These are phyloP conservation scores for Macroglossus sobrinus DNA, from an alignment of 2,113 vertebrate genomes.

Conservation along the genomic window DNA sequence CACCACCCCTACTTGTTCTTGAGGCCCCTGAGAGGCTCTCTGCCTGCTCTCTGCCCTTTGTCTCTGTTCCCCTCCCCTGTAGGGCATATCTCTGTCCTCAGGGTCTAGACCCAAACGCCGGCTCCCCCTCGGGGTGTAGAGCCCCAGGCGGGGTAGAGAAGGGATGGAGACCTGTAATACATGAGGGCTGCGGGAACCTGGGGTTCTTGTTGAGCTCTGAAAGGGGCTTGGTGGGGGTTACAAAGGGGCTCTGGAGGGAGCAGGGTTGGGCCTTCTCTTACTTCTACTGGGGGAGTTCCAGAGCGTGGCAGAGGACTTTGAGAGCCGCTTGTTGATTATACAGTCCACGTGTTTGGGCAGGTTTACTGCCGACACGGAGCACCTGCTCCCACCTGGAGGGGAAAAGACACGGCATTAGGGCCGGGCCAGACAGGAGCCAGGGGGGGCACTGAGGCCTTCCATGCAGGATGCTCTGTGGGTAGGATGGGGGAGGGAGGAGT, in stretches of 20 bases:
- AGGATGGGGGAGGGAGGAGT: slow-evolving; percentile 55
- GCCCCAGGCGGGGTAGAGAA: slow-evolving; percentile 44
- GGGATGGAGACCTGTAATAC: not conserved
- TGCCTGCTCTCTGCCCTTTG: slow-evolving; percentile 38
- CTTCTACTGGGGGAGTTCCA: slow-evolving; percentile 99
- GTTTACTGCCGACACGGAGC: slow-evolving; percentile 98
- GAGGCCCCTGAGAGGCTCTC: slow-evolving; percentile 37
- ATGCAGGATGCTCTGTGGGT: slow-evolving; percentile 69
- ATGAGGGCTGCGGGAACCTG: slow-evolving; percentile 56
- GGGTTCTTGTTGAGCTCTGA: slow-evolving; percentile 67
- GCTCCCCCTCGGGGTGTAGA: slow-evolving; percentile 41
- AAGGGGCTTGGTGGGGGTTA: slow-evolving; percentile 63
- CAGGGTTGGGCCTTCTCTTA: slow-evolving; percentile 86
- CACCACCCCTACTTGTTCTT: not conserved
- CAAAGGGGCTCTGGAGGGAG: slow-evolving; percentile 76
- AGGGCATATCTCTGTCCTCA: slow-evolving; percentile 35
- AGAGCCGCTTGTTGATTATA: slow-evolving; percentile 99
- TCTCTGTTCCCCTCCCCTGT: slow-evolving; percentile 38
- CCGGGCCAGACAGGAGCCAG: slow-evolving; percentile 68
- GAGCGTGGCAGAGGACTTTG: slow-evolving; percentile 99
- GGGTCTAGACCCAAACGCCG: slow-evolving; percentile 39
- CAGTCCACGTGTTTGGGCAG: slow-evolving; percentile 99
- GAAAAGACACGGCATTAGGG: slow-evolving; percentile 88
- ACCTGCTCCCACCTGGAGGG: slow-evolving; percentile 97
- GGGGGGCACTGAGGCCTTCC: slow-evolving; percentile 75